Evolutionary conservation across 2,888 invertebrate species (phyloP).

Genomic region (Pterostichus niger): DNA sequence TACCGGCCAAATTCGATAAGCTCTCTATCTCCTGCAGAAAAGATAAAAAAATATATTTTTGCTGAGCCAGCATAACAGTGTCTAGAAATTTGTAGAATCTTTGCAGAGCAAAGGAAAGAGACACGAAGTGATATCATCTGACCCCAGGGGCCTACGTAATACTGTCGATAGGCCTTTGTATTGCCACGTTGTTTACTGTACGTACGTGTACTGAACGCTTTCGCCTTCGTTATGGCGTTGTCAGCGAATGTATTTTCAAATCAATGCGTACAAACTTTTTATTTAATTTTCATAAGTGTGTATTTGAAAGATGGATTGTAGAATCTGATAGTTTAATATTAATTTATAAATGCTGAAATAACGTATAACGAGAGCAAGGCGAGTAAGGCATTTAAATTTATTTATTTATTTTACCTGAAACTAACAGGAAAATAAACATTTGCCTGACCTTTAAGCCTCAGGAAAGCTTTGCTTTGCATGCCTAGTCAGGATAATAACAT

Average conservation of each 20-base stretch:
- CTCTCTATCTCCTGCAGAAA: constrained; percentile 40
- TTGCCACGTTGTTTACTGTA: constrained; percentile 46
- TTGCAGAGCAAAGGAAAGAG: constrained; percentile 27
- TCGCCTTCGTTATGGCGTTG: not conserved
- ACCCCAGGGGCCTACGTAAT: constrained; percentile 53
- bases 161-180: constrained; percentile 57
- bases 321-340: too few relatives aligned
- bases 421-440: too few relatives aligned
- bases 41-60: constrained; percentile 48
- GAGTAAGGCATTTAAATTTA: too few relatives aligned
- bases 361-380: too few relatives aligned
- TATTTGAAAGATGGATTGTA: too few relatives aligned
- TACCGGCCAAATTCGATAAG: constrained; percentile 58
- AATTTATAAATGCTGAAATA: too few relatives aligned
- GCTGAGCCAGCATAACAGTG: constrained; percentile 54
- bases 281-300: too few relatives aligned
- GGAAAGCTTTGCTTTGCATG: too few relatives aligned
- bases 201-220: constrained; percentile 17
- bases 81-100: constrained; percentile 60
- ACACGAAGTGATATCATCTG: constrained; percentile 59
- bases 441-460: too few relatives aligned
- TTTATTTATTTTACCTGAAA: too few relatives aligned
- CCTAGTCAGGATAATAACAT: too few relatives aligned
- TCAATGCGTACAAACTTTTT: not conserved
- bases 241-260: constrained; percentile 16